Base-by-base conservation (phyloP, 2,797 vertebrate species). In the Pseudochaenichthys georgianus region DNA sequence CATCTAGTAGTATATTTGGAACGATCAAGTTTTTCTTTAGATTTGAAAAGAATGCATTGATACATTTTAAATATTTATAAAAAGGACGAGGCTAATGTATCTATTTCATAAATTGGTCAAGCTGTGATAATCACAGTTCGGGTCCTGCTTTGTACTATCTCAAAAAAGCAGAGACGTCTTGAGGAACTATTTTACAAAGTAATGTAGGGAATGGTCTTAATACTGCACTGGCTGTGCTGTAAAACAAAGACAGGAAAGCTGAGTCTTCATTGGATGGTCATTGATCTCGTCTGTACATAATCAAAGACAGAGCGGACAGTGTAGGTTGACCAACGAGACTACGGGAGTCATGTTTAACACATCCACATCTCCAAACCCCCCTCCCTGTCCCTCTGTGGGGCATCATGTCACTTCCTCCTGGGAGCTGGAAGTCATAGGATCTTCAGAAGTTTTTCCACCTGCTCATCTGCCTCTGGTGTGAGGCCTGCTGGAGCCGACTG, bases 401-500 rank as follows among this genome's bases (percentile, higher is more conserved):
- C 80, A 73, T 82, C 48, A 45, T 91, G 88, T 87, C 87, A 91
- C 89, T 93, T 92, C 92, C 89, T 93, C 90, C 81, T 86, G 87
- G 73, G 88, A 88, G 77, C 85, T 82, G 80, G 79, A 86, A 89
- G 92, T 92, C 70, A 70, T 82, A 73, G 78, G 80, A 87, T 82
- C 85, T 80, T 70, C 59, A 47, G 55, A 89, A 86, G 90, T 93
- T 94, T 82, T 90, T 83, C 85, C 94, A 94, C 94, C 94, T 94
- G 94, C 86, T 90, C 81, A 57, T 71, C 71, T 57, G 73, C 84
- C 85, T 86, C 86, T 73, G 80, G 67, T 75, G 82, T 70, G 84
- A 80, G 78, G 63, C 82, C 81, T 13, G 11, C 64, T 34, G 70
- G 83, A 86, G 70, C 74, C 68, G 84, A 76, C 84, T 64, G 81